Evolutionary conservation across 2,113 vertebrate species (phyloP).

Genomic region (Onychostoma macrolepis): DNA sequence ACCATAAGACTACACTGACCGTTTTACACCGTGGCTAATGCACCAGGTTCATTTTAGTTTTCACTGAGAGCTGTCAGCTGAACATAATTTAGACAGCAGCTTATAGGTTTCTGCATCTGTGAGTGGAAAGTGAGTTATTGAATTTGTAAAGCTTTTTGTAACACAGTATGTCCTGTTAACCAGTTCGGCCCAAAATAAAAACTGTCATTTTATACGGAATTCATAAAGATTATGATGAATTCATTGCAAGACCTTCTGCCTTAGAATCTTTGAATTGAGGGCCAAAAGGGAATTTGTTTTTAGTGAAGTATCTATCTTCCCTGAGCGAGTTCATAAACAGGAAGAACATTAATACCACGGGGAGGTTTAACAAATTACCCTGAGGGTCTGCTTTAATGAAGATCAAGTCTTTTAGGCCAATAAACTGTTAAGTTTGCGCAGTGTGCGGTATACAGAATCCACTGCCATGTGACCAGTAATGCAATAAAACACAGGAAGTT

Average conservation of each 20-base stretch:
- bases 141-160: neutral
- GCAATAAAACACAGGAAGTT: neutral
- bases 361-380: neutral
- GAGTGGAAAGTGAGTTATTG: neutral
- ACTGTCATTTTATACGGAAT: neutral
- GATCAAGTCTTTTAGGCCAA: neutral
- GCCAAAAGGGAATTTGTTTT: neutral
- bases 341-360: neutral
- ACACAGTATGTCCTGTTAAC: neutral
- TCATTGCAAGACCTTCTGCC: neutral
- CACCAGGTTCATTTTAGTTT: neutral
- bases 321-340: neutral
- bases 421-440: neutral
- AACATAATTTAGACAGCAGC: conserved; percentile 24
- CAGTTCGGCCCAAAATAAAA: neutral
- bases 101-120: conserved; percentile 22
- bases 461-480: neutral
- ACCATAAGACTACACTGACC: neutral
- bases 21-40: conserved; percentile 22
- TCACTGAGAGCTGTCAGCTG: conserved; percentile 5
- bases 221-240: neutral
- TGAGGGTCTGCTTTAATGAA: conserved; percentile 14
- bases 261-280: neutral
- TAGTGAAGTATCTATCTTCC: neutral
- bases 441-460: neutral